Base-by-base conservation (phyloP, 2,888 invertebrate species). In the Hirtodrosophila confusa region DNA sequence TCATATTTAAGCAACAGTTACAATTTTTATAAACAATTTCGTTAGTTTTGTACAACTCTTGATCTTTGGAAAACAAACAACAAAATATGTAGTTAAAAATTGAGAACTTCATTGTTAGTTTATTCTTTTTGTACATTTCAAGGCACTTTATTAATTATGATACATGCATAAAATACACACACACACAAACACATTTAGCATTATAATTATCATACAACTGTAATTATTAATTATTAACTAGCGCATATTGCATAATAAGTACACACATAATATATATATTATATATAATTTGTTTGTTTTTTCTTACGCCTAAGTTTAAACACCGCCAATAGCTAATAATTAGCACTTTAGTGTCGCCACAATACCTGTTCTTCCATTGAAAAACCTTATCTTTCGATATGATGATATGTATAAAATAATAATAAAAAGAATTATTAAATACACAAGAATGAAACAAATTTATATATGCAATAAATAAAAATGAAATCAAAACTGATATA, bases 251-350 rank as follows among this genome's bases (percentile, higher is more conserved):
- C 77, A 66, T 64, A 47, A 69, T 85, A 79, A 67, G 64, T 69
- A 66, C 24, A 61, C 29, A 48, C 10, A 47, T 36, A 54, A 49
- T 57, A 11, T 58, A 53, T 57, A 64, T 78, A 55, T 40, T 54
- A 45, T 40, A 50, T 57, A 37, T 69, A 56, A 48, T 56, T 56
- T 50, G 54, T 83, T 88, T 84, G 56, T 63, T 84, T 79, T 69
- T 62, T 74, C 48, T 64, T 83, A 69, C 44, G 63, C 67, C 53
- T 86, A 88, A 83, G 86, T 83, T 88, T 83, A 88, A 76, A 83
- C 80, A 86, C 88, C 82, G 86, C 86, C 83, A 86, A 88, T 83
- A 88, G 83, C 83, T 83, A 83, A 83, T 88, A 83, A 83, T 83
- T 82, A 88, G 88, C 88, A 83, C 80, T 73, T 66, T 82, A 82